These are phyloP conservation scores for Actinia equina DNA, from an alignment of 64 coral and sea anemone genomes.

Conservation along the genomic window DNA sequence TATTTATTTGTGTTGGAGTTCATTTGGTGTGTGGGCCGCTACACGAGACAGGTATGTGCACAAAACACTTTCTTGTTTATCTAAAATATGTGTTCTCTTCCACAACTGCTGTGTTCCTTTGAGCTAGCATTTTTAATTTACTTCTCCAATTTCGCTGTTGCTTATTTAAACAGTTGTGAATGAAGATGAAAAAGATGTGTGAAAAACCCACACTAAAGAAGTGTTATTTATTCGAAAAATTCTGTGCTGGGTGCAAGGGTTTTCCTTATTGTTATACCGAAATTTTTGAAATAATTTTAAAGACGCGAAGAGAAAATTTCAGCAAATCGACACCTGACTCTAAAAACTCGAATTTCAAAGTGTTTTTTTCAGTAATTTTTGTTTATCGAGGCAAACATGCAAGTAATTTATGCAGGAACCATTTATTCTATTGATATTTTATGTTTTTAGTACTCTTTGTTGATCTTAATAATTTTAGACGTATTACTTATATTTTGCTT, in stretches of 20 bases:
- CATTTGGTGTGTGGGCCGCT: background rate
- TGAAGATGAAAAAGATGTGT: background rate
- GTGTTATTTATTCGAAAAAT: background rate
- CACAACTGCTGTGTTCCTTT: background rate
- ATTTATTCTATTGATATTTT: background rate
- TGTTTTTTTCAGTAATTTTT: background rate
- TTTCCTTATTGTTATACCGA: background rate
- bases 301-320: background rate
- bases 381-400: background rate
- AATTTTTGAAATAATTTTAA: background rate
- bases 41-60: constrained; percentile 6
- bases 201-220: background rate
- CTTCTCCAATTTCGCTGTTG: background rate
- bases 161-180: background rate
- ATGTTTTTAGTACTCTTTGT: background rate
- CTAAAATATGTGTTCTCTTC: background rate
- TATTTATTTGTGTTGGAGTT: background rate
- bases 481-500: too few species aligned
- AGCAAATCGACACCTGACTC: background rate
- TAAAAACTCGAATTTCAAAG: background rate
- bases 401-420: background rate
- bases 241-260: background rate
- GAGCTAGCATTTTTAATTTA: background rate
- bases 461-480: too few species aligned
- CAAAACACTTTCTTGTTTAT: constrained; percentile 1